Conservation (phyloP, 2,888 invertebrate species). For the Spodoptera littoralis region DNA sequence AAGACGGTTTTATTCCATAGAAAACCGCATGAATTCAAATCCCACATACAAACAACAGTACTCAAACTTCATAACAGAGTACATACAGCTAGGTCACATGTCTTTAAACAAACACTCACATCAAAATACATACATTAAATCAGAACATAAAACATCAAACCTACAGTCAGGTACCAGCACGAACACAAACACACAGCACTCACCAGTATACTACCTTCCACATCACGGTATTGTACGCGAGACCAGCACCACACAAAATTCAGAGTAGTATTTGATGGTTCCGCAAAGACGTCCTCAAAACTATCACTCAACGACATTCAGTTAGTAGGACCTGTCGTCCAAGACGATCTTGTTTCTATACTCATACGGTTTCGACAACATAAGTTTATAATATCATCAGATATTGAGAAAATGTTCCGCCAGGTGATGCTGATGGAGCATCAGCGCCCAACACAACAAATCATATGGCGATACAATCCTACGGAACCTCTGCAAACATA, state of each 20-base stretch:
- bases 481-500: background rate
- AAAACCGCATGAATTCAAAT: background rate
- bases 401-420: conserved; percentile 9
- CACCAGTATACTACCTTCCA: background rate
- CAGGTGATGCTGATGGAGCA: background rate
- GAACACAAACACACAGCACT: too few relatives aligned
- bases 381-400: conserved; percentile 1
- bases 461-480: conserved; percentile 7
- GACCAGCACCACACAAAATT: background rate
- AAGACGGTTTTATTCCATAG: conserved; percentile 5
- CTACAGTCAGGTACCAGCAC: too few relatives aligned
- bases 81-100: conserved; percentile 3
- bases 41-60: conserved; percentile 3
- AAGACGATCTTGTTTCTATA: conserved; percentile 4
- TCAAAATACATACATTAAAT: background rate
- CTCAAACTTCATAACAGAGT: conserved; percentile 6
- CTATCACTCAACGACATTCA: background rate
- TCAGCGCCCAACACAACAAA: conserved; percentile 1
- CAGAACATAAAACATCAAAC: too few relatives aligned
- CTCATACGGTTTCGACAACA: conserved; percentile 3
- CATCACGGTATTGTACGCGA: conserved; percentile 4
- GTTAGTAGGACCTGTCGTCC: background rate
- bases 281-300: background rate
- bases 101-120: background rate
- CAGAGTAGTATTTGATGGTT: background rate